Evolutionary conservation across 2,113 vertebrate species (phyloP).

Genomic region (Irena cyanogastra): DNA sequence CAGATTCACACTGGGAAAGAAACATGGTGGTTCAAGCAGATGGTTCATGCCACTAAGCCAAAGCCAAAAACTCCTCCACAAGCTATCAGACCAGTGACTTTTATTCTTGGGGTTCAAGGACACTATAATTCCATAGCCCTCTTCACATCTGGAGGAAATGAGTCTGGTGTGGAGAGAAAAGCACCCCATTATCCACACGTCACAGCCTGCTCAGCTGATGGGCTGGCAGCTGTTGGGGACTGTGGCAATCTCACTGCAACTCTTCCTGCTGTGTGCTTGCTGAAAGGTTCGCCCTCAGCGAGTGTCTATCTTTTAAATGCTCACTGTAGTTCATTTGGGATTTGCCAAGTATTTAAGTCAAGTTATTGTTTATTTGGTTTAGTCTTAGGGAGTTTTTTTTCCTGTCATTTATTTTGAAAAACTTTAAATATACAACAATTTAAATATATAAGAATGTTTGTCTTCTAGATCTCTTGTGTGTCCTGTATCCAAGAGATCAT

Average conservation of each 20-base stretch:
- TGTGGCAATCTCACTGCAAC: not conserved
- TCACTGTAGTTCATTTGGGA: not conserved
- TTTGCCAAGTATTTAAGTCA: not conserved
- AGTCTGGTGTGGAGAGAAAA: not conserved
- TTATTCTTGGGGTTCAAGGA: not conserved
- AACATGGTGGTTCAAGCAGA: not conserved
- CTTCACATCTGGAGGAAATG: not conserved
- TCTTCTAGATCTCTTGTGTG: not conserved
- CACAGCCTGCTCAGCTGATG: not conserved
- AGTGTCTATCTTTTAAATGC: not conserved
- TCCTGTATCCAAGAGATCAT: not conserved
- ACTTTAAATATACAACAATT: not conserved
- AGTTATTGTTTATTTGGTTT: not conserved
- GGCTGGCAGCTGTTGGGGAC: not conserved
- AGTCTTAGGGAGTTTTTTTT: not conserved
- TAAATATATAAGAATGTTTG: not conserved
- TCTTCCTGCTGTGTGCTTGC: not conserved
- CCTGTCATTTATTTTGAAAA: not conserved
- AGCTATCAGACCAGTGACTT: not conserved
- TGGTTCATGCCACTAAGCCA: not conserved
- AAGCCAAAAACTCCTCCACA: not conserved
- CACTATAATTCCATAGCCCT: not conserved
- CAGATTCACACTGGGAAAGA: not conserved
- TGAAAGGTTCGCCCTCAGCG: not conserved
- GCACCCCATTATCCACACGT: not conserved